Evolutionary conservation across 2,797 vertebrate species (phyloP).

Genomic region (Labeo calbasu): DNA sequence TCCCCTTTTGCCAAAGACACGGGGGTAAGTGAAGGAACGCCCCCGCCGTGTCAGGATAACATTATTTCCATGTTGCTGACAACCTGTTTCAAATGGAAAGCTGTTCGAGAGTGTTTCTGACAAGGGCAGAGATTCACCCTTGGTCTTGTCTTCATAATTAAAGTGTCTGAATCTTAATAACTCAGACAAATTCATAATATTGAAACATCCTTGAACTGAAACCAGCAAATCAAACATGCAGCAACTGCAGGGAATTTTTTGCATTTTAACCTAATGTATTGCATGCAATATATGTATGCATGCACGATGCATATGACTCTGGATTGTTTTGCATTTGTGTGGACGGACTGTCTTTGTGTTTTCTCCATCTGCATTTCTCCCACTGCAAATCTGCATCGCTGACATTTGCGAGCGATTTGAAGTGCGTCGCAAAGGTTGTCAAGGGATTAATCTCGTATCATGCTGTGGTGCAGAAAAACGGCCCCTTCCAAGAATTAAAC

Average conservation of each 20-base stretch:
- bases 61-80: constrained; percentile 17
- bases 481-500: constrained; percentile 84
- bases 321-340: constrained; percentile 19
- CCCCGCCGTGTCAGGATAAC: background rate
- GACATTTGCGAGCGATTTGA: constrained; percentile 84
- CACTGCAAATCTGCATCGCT: constrained; percentile 71
- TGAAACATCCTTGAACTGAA: background rate
- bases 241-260: background rate
- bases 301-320: background rate
- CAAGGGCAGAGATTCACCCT: constrained; percentile 20
- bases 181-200: constrained; percentile 4
- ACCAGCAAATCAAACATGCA: background rate
- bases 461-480: constrained; percentile 78
- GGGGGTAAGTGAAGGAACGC: constrained; percentile 2
- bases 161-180: constrained; percentile 18
- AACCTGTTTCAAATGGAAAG: constrained; percentile 25
- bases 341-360: constrained; percentile 30
- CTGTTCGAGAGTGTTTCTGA: constrained; percentile 11
- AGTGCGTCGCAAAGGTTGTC: constrained; percentile 83
- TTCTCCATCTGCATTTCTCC: constrained; percentile 62
- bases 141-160: constrained; percentile 37
- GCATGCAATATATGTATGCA: background rate
- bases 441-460: constrained; percentile 86
- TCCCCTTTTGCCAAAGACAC: constrained; percentile 36
- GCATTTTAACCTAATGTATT: too few relatives aligned